phyloP scores from a whole-genome alignment of 1,140 invertebrate genomes.

The Pseudoatta argentina region DNA sequence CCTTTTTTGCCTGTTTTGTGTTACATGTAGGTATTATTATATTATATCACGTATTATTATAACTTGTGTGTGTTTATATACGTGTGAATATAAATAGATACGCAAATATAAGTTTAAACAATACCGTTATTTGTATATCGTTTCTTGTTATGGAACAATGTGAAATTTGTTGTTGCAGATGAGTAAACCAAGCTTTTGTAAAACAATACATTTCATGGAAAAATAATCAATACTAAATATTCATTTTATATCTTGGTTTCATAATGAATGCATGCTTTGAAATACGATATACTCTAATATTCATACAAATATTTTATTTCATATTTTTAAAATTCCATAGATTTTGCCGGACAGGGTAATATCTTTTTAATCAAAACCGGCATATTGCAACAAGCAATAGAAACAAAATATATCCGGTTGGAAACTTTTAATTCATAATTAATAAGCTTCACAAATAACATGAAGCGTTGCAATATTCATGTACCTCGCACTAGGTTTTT shows the following conservation, averaged over 20 bases:
- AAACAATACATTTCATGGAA: not conserved
- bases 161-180: conserved; percentile 1
- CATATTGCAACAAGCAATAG: not conserved
- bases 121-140: not conserved
- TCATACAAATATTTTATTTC: not conserved
- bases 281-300: conserved; percentile 3
- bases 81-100: not conserved
- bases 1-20: not conserved
- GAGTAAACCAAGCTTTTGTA: conserved; percentile 17
- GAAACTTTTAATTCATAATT: not conserved
- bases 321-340: not conserved
- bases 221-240: conserved; percentile 29
- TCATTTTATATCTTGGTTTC: not conserved
- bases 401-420: not conserved
- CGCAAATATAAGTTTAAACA: conserved; percentile 5
- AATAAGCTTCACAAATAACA: conserved; percentile 3
- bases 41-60: not conserved
- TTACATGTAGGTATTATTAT: not conserved
- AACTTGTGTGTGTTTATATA: not conserved
- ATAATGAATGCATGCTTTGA: conserved; percentile 5
- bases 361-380: conserved; percentile 12
- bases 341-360: conserved; percentile 17
- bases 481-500: not conserved
- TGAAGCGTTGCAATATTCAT: not conserved
- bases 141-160: not conserved